A percentile compares a stretch with the other conserved stretches of the same genome.
Evolutionary conservation across 2,113 vertebrate genomes (phyloP).

Genomic region (Microtus ochrogaster): DNA sequence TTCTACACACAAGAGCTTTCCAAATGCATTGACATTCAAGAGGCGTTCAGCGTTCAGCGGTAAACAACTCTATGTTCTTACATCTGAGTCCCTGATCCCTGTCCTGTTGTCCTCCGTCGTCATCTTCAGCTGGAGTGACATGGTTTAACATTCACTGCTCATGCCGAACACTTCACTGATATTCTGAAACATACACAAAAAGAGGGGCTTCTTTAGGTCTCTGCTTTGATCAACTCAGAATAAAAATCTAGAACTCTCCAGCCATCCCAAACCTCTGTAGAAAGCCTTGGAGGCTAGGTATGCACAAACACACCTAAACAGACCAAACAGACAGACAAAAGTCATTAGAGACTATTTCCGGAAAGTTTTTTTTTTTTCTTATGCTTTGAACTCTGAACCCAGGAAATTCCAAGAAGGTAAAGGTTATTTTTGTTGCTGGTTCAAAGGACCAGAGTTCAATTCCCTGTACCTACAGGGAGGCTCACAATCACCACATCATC

Average conservation of each 20-base stretch:
- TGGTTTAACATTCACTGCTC: neutral
- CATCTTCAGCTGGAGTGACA: neutral
- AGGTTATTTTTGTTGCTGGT: neutral
- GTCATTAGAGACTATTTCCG: neutral
- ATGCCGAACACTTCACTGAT: neutral
- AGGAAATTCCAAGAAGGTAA: neutral
- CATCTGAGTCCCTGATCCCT: no score
- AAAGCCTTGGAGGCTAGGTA: neutral
- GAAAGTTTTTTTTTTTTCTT: neutral
- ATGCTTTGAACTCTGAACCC: neutral
- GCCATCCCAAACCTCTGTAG: neutral
- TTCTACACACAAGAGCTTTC: slow-evolving; percentile 1
- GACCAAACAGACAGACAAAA: neutral
- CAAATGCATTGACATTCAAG: slow-evolving; percentile 51
- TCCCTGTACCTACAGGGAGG: neutral
- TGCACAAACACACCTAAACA: neutral
- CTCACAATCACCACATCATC: neutral
- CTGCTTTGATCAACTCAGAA: neutral
- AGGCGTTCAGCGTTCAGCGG: neutral
- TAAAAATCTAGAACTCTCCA: neutral
- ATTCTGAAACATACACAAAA: neutral
- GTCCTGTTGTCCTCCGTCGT: neutral
- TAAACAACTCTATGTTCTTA: neutral
- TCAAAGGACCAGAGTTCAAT: neutral
- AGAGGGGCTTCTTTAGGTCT: neutral